Evolutionary conservation across 2,888 invertebrate species (phyloP), one percentile per base, ranked within the genome.

Genomic region (Ischnus inquisitorius): DNA sequence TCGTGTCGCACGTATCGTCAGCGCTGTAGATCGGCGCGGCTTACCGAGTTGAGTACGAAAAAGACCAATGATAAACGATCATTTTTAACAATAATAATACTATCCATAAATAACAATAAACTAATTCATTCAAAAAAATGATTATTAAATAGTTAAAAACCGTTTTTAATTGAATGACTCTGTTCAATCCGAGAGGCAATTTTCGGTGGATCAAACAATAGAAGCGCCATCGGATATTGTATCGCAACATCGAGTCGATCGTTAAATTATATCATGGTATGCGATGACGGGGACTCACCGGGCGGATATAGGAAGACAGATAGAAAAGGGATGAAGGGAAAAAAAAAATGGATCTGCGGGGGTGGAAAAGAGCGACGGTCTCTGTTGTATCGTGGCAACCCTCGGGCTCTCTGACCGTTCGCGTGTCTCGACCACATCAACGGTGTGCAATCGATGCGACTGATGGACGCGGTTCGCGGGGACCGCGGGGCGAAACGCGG

Each of bases 391-490:
- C 84, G 78, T 82, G 65, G 34, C 79, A 83, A 78, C 82, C 83
- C 81, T 72, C 78, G 71, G 80, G 82, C 82, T 80, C 83, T 84
- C 83, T 83, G 85, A 82, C 83, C 87, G 86, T 77, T 88, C 75
- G 88, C 88, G 87, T 88, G 88, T 87, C 81, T 83, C 79, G 74
- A 86, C 85, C 82, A 87, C 88, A 88, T 88, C 87, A 88, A 85
- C 83, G 84, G 82, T 79, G 83, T 85, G 82, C 79, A 86, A 87
- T 87, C 87, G 86, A 85, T 85, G 85, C 83, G 86, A 82, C 83
- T 81, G 86, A 83, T 83, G 83, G 83, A 82, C 84, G 84, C 84
- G 83, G 79, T 80, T 80, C 79, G 72, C 64, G 48, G 82, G 76
- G 65, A 71, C 68, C 57, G 65, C 51, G 60, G 48, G 48, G 51